A percentile compares a stretch with the other conserved stretches of the same genome.
These are phyloP conservation scores for Hybognathus amarus DNA, from an alignment of 2,797 vertebrate species.

Conservation along the genomic window DNA sequence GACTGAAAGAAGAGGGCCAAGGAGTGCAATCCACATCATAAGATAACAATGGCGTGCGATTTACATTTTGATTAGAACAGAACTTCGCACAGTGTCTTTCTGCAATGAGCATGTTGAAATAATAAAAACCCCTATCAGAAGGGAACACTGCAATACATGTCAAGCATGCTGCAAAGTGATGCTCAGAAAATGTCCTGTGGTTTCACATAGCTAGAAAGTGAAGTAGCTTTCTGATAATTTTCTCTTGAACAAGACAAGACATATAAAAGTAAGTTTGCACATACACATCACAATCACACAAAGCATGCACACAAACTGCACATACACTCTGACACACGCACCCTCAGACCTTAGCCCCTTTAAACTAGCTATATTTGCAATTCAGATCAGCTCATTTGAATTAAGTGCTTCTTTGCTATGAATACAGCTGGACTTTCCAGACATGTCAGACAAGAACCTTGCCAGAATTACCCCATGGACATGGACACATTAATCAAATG, in stretches of 20 bases:
- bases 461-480: constrained; percentile 75
- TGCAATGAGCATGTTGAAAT: constrained; percentile 47
- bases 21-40: constrained; percentile 52
- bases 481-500: constrained; percentile 80
- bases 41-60: constrained; percentile 50
- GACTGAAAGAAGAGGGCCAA: constrained; percentile 42
- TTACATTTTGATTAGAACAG: constrained; percentile 53
- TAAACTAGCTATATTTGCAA: constrained; percentile 83
- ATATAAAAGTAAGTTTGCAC: background rate
- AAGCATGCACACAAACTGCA: constrained; percentile 43
- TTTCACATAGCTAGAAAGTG: constrained; percentile 26
- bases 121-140: constrained; percentile 45
- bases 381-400: constrained; percentile 87
- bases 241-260: background rate
- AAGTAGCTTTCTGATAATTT: constrained; percentile 41
- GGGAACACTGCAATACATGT: constrained; percentile 47
- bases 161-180: constrained; percentile 37
- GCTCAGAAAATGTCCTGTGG: constrained; percentile 11
- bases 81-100: constrained; percentile 39
- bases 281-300: background rate
- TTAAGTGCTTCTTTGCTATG: constrained; percentile 81
- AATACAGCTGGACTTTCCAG: constrained; percentile 86
- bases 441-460: constrained; percentile 80
- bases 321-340: constrained; percentile 68
- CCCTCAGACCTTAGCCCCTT: constrained; percentile 72